Conservation (phyloP, 92 coral and sea anemone species). For the Palythoa heliodiscus region DNA sequence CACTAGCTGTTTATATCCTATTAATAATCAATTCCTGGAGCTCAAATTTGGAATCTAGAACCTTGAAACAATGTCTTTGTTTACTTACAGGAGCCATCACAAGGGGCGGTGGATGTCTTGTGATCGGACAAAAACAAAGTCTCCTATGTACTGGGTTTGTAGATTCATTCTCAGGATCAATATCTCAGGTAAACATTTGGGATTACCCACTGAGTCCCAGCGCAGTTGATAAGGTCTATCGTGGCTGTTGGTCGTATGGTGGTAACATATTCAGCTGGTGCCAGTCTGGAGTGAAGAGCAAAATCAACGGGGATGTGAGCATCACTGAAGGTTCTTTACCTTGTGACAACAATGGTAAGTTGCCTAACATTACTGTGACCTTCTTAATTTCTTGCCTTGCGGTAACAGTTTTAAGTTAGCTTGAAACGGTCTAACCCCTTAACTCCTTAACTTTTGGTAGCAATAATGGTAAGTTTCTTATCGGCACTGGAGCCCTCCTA, state of each 20-base stretch:
- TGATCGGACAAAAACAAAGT: slow-evolving; percentile 25
- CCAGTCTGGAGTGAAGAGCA: slow-evolving; percentile 1
- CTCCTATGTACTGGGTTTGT: slow-evolving; percentile 10
- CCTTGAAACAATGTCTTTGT: not conserved
- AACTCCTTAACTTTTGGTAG: not conserved
- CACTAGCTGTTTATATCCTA: no score
- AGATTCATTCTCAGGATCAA: slow-evolving; percentile 17
- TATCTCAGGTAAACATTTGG: slow-evolving; percentile 40
- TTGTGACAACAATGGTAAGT: slow-evolving; percentile 27
- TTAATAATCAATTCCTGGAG: no score
- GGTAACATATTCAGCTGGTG: slow-evolving; percentile 39
- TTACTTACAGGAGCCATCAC: not conserved
- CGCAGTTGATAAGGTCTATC: not conserved
- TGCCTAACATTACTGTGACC: not conserved
- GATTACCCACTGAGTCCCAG: slow-evolving; percentile 14
- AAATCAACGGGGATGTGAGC: not conserved
- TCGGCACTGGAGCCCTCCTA: no score
- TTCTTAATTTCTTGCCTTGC: not conserved
- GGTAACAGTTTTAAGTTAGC: no score
- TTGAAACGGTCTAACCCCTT: no score
- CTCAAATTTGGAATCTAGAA: not conserved
- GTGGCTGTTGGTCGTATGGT: slow-evolving; percentile 36
- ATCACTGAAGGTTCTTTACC: slow-evolving; percentile 7
- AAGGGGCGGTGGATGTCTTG: slow-evolving; percentile 38
- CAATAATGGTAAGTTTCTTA: not conserved